Evolutionary conservation across 2,797 vertebrate species (phyloP), one percentile per base, ranked within the genome.

Genomic region (Gadopsis bispinosus): DNA sequence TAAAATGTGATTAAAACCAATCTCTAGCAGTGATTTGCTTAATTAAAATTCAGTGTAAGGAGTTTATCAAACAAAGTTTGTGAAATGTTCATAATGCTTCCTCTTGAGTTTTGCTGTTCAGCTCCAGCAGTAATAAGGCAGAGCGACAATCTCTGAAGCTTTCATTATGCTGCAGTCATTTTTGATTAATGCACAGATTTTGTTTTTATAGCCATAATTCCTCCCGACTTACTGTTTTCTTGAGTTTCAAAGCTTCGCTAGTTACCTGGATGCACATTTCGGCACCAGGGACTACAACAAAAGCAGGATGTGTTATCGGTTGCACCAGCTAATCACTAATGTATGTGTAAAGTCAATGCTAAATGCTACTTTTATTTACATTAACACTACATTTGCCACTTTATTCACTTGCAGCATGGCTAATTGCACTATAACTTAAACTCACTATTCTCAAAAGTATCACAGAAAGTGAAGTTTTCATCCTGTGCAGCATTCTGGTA

Each of bases 1-100:
- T 63, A 77, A 75, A 88, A 84, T 73, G 59, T 63, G 63, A 91
- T 86, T 75, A 79, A 85, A 85, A 65, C 39, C 58, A 70, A 78
- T 81, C 61, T 79, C 59, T 39, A 50, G 67, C 48, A 51, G 66
- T n/a, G 58, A 78, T 84, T 82, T 41, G 61, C 53, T 65, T 84
- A 56, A 91, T 89, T 89, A 71, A 68, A 88, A 84, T 79, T 73
- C 77, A 45, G 31, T 16, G 12, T 66, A 79, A 89, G 14, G 0
- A 82, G 82, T 72, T 79, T 66, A 81, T 80, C 31, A 82, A 79
- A 63, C 61, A 29, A 31, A 63, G 35, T 68, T 87, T 83, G 83
- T 88, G 70, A 81, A 83, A 89, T 41, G 50, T 71, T 69, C 54
- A 48, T 75, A 22, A 73, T 56, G 60, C 75, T 79, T 55, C 59